Percentiles rank a stretch among this genome's conserved stretches.
Conservation (phyloP, 2,888 invertebrate genomes). For the Leptinotarsa haldemani region DNA sequence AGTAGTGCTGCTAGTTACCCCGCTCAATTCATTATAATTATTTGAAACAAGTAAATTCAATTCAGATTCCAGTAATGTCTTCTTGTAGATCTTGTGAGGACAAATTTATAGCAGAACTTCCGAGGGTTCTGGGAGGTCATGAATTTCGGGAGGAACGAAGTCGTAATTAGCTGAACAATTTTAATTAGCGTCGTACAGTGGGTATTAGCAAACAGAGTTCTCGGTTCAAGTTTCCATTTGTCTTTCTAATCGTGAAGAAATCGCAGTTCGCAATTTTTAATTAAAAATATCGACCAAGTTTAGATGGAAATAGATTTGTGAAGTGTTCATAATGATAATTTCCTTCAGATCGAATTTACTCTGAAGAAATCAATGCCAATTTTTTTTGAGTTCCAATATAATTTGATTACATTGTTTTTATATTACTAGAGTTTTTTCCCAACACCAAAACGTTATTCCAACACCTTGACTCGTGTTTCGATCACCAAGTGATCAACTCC, state of each 20-base stretch:
- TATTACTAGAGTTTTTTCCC: too few relatives aligned
- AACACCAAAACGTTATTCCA: too few relatives aligned
- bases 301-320: background rate
- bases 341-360: too few relatives aligned
- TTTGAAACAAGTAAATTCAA: background rate
- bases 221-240: slow-evolving; percentile 48
- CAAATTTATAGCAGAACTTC: slow-evolving; percentile 42
- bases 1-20: too few relatives aligned
- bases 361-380: too few relatives aligned
- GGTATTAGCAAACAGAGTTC: slow-evolving; percentile 50
- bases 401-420: too few relatives aligned
- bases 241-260: slow-evolving; percentile 47
- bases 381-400: too few relatives aligned
- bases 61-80: slow-evolving; percentile 1
- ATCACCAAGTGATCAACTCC: too few relatives aligned
- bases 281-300: slow-evolving; percentile 38
- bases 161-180: slow-evolving; percentile 52
- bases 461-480: too few relatives aligned
- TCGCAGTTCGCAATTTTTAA: slow-evolving; percentile 46
- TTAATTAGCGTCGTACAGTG: slow-evolving; percentile 51
- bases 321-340: background rate
- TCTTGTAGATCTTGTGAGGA: slow-evolving; percentile 37
- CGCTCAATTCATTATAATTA: too few relatives aligned
- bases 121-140: slow-evolving; percentile 32
- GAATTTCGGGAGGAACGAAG: slow-evolving; percentile 42